Percentiles rank a stretch among this genome's conserved stretches.
Evolutionary conservation across 1,140 invertebrate genomes (phyloP).

Genomic region (Halesus radiatus): DNA sequence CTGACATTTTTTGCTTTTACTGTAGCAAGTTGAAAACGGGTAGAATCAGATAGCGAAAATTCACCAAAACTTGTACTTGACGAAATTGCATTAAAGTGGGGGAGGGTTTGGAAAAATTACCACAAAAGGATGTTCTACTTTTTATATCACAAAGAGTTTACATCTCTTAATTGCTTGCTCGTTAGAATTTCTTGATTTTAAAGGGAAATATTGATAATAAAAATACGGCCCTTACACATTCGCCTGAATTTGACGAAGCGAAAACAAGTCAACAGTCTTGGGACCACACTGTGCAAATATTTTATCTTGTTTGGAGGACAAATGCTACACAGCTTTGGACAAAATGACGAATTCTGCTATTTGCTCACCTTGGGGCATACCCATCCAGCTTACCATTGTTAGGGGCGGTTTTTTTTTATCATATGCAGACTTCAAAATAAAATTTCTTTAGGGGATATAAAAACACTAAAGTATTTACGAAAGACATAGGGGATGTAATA

Average conservation of each 20-base stretch:
- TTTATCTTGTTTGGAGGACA: slow-evolving; percentile 56
- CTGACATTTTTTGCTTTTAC: background rate
- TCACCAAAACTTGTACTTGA: too few relatives aligned
- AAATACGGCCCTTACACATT: background rate
- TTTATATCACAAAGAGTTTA: background rate
- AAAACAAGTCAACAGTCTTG: slow-evolving; percentile 53
- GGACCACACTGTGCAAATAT: slow-evolving; percentile 56
- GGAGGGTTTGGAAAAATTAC: background rate
- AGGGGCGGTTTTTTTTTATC: slow-evolving; percentile 44
- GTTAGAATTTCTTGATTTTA: background rate
- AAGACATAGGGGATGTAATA: background rate
- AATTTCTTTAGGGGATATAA: slow-evolving; percentile 8
- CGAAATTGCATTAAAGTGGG: background rate
- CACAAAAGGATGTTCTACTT: background rate
- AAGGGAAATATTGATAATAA: background rate
- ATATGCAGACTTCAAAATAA: slow-evolving; percentile 13
- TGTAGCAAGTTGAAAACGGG: too few relatives aligned
- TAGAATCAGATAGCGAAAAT: too few relatives aligned
- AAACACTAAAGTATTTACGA: slow-evolving; percentile 25
- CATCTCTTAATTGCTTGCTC: background rate
- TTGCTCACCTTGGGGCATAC: slow-evolving; percentile 47
- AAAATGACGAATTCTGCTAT: slow-evolving; percentile 50
- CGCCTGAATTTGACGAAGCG: slow-evolving; percentile 48
- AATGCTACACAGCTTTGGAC: slow-evolving; percentile 48
- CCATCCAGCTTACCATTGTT: slow-evolving; percentile 49